These are phyloP conservation scores for Acropora yongei DNA, from an alignment of 64 coral and sea anemone genomes.

Conservation along the genomic window DNA sequence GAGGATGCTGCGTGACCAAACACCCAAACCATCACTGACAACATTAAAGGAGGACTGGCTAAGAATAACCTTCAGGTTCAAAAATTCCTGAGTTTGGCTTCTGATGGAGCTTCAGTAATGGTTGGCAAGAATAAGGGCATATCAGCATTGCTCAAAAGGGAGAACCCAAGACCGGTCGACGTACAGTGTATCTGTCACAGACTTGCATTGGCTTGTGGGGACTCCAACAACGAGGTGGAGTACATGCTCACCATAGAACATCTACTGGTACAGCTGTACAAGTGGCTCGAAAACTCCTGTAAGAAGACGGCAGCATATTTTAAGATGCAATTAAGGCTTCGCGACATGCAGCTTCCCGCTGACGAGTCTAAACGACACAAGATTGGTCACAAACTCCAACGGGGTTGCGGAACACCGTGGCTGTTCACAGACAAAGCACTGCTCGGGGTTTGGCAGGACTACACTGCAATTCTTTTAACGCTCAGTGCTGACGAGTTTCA, in stretches of 20 bases:
- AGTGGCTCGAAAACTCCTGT: conserved; percentile 38
- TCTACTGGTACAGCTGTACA: conserved; percentile 18
- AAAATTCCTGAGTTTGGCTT: conserved; percentile 52
- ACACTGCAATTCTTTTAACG: not conserved
- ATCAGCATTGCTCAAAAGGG: conserved; percentile 48
- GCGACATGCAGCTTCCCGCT: conserved; percentile 19
- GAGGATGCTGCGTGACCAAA: conserved; percentile 19
- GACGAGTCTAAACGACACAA: conserved; percentile 1
- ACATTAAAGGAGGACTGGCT: conserved; percentile 50
- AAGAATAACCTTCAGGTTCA: conserved; percentile 16
- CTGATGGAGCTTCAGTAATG: conserved; percentile 62
- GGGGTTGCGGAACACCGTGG: conserved; percentile 24
- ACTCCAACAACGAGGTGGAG: conserved; percentile 38
- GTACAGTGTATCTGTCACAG: conserved; percentile 45
- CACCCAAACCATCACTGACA: conserved; percentile 50
- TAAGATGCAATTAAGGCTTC: conserved; percentile 2
- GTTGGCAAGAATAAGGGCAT: conserved; percentile 38
- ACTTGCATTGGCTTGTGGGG: conserved; percentile 29
- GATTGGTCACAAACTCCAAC: conserved; percentile 35
- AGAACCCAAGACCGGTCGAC: conserved; percentile 27
- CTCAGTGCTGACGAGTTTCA: not conserved
- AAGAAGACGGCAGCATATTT: conserved; percentile 5
- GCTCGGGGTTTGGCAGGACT: conserved; percentile 28
- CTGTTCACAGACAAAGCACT: conserved; percentile 29
- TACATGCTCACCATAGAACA: conserved; percentile 26